A percentile compares a stretch with the other conserved stretches of the same genome.
phyloP scores from a whole-genome alignment of 2,888 invertebrate species.

The Pilophorus perplexus region DNA sequence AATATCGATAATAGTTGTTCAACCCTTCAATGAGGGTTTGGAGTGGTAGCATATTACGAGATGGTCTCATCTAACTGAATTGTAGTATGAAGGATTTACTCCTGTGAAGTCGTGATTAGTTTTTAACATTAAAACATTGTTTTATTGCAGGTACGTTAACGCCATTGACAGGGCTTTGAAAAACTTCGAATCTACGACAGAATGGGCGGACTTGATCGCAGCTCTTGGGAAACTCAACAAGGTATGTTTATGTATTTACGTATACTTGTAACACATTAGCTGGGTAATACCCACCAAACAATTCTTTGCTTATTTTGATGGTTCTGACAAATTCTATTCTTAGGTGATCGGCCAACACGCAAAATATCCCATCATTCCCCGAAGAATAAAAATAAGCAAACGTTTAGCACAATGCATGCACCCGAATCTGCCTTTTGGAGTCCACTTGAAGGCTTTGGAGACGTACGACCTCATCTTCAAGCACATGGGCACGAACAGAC shows the following conservation, averaged over 20 bases:
- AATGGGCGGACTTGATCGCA: conserved; percentile 92
- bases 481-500: conserved; percentile 75
- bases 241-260: too few relatives aligned
- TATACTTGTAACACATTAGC: too few relatives aligned
- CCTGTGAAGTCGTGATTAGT: too few relatives aligned
- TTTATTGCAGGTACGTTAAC: conserved; percentile 62
- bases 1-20: too few relatives aligned
- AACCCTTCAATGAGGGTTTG: too few relatives aligned
- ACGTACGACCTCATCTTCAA: conserved; percentile 88
- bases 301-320: too few relatives aligned
- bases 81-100: too few relatives aligned
- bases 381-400: conserved; percentile 83
- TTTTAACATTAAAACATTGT: too few relatives aligned
- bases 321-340: too few relatives aligned
- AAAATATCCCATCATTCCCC: conserved; percentile 81
- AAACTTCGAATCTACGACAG: conserved; percentile 88
- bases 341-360: conserved; percentile 75
- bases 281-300: too few relatives aligned
- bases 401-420: conserved; percentile 91
- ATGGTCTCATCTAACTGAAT: too few relatives aligned
- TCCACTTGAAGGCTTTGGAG: conserved; percentile 86
- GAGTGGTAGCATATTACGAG: too few relatives aligned
- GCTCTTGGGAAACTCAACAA: conserved; percentile 86
- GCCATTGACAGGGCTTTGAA: conserved; percentile 84
- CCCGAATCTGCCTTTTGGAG: conserved; percentile 85